Evolutionary conservation across 92 coral and sea anemone species (phyloP), one percentile per base, ranked within the genome.

Genomic region (Anthopleura xanthogrammica): DNA sequence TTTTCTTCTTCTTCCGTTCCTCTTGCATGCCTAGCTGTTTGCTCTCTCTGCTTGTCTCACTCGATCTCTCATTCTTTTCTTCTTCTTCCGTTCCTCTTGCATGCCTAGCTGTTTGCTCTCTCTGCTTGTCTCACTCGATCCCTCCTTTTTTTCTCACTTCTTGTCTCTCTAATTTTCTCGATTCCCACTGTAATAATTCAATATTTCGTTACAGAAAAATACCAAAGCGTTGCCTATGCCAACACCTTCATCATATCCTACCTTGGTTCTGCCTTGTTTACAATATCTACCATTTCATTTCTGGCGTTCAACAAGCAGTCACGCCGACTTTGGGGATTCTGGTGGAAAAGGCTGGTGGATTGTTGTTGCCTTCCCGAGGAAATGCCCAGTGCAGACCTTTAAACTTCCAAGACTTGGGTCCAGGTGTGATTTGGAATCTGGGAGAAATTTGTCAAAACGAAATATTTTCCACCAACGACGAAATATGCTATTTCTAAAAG

Each of bases 271-370:
- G 97, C 92, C 24, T 41, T 95, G 65, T 95, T 95, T 83, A 85
- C 97, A 4, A 62, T 95, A 60, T 83, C 94, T 4, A 95, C 98
- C 42, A 89, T 95, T 55, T 79, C 91, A 72, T 95, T 95, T 90
- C 83, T 95, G 82, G 98, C 97, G 9, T 83, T 92, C 36, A 95
- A 95, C 90, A 94, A 90, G 81, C 96, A 88, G 76, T 91, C 98
- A 22, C 90, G 98, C 57, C 79, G 87, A 76, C 88, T 95, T 52
- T 95, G 98, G 98, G 80, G 3, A 16, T 80, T 79, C 60, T 92
- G 96, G 96, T 87, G 85, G 90, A 70, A 78, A 24, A 50, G 77
- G 14, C 12, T 92, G 17, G 88, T 78, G 52, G 73, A 40, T 29
- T 86, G 93, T 78, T 90, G 91, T 75, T 85, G 95, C 41, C 83